Conservation (phyloP, 2,797 vertebrate genomes). For the Ctenopoma kingsleyae region DNA sequence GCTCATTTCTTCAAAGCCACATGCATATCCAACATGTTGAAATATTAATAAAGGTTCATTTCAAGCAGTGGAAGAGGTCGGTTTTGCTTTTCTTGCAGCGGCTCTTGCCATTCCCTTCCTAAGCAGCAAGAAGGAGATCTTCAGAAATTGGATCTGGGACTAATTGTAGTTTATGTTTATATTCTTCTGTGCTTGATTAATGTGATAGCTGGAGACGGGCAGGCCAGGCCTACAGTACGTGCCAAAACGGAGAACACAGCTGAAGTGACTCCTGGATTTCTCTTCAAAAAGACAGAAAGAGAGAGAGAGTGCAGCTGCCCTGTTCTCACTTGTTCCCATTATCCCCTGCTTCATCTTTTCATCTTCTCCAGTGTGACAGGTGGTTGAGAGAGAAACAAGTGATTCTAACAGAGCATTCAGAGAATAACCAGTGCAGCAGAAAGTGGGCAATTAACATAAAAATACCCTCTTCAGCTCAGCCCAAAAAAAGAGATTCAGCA, state of each 20-base stretch:
- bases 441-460: slow-evolving; percentile 73
- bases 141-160: slow-evolving; percentile 36
- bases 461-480: slow-evolving; percentile 54
- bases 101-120: slow-evolving; percentile 15
- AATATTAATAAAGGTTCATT: slow-evolving; percentile 76
- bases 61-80: slow-evolving; percentile 63
- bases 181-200: slow-evolving; percentile 42
- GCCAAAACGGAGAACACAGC: slow-evolving; percentile 25
- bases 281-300: slow-evolving; percentile 49
- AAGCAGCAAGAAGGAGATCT: slow-evolving; percentile 24
- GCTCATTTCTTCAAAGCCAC: slow-evolving; percentile 70
- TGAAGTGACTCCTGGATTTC: slow-evolving; percentile 44
- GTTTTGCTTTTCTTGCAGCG: slow-evolving; percentile 56
- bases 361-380: slow-evolving; percentile 60
- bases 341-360: slow-evolving; percentile 51
- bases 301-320: slow-evolving; percentile 28
- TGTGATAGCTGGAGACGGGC: slow-evolving; percentile 30
- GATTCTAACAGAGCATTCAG: slow-evolving; percentile 67
- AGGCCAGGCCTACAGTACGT: background rate
- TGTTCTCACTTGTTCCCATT: slow-evolving; percentile 35
- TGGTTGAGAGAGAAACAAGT: slow-evolving; percentile 68
- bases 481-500: slow-evolving; percentile 36
- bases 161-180: slow-evolving; percentile 49
- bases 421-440: slow-evolving; percentile 63
- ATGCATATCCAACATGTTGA: slow-evolving; percentile 67